Conservation (phyloP, 2,888 invertebrate genomes). For the Gisinianus flammeolus region DNA sequence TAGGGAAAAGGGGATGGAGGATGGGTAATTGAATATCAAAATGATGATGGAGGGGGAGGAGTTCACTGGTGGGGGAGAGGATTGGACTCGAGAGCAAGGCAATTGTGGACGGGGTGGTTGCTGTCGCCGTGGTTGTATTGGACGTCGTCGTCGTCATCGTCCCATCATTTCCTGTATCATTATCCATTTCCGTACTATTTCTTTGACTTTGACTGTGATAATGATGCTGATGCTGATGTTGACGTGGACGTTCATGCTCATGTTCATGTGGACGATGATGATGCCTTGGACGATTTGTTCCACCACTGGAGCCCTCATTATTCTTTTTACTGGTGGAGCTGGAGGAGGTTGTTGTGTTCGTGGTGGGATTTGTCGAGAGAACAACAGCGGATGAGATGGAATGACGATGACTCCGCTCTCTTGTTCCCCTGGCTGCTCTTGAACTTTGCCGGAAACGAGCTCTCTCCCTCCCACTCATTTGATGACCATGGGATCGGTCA, state of each 20-base stretch:
- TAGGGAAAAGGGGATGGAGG: slow-evolving; percentile 22
- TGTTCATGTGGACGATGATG: too few species aligned
- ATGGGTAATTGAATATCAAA: slow-evolving; percentile 35
- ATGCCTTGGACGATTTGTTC: background rate
- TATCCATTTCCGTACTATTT: background rate
- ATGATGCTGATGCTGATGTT: background rate
- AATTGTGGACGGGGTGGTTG: slow-evolving; percentile 28
- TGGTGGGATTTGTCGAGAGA: background rate
- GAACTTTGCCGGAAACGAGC: slow-evolving; percentile 24
- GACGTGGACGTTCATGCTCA: background rate
- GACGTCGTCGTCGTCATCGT: slow-evolving; percentile 23
- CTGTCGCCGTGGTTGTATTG: slow-evolving; percentile 16
- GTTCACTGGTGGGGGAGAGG: background rate
- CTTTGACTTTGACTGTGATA: background rate
- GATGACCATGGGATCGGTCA: background rate
- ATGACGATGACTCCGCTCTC: slow-evolving; percentile 32
- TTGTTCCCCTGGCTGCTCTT: background rate
- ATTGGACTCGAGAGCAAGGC: slow-evolving; percentile 30
- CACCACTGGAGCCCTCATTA: background rate
- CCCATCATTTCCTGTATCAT: background rate
- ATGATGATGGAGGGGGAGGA: background rate
- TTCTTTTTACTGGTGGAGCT: background rate
- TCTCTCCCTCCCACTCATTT: slow-evolving; percentile 8
- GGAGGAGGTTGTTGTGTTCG: slow-evolving; percentile 7
- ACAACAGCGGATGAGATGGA: slow-evolving; percentile 31